phyloP scores from a whole-genome alignment of 2,888 invertebrate genomes.

The Tigriopus californicus region DNA sequence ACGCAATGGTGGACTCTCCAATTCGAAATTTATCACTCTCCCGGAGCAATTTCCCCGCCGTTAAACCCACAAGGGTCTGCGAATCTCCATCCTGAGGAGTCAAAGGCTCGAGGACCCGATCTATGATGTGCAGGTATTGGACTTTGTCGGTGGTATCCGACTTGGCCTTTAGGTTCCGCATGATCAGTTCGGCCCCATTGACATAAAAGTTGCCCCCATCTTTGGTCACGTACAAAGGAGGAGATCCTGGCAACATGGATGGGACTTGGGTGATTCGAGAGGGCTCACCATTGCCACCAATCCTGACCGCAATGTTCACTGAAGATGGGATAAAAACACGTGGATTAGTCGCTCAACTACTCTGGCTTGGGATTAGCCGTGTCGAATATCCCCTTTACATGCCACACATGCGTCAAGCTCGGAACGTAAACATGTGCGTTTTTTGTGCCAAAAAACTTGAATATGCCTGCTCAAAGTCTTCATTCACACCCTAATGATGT shows the following conservation, averaged over 20 bases:
- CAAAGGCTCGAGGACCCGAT: constrained; percentile 13
- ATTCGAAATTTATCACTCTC: not conserved
- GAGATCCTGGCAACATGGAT: constrained; percentile 62
- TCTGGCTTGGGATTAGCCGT: constrained; percentile 3
- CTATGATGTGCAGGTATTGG: constrained; percentile 16
- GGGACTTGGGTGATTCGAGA: not conserved
- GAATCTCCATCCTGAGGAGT: not conserved
- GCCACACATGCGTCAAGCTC: no score
- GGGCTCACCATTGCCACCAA: constrained; percentile 46
- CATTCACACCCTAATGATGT: not conserved
- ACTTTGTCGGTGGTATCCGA: not conserved
- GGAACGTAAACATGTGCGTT: no score
- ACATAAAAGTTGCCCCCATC: constrained; percentile 44
- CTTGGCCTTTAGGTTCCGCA: constrained; percentile 27
- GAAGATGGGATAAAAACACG: not conserved
- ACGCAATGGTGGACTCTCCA: not conserved
- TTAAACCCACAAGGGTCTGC: not conserved
- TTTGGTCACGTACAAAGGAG: constrained; percentile 62
- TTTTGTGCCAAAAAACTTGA: no score
- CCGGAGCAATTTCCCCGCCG: not conserved
- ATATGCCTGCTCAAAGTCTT: not conserved
- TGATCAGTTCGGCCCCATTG: constrained; percentile 62
- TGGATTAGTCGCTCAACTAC: constrained; percentile 16
- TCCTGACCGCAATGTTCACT: constrained; percentile 42
- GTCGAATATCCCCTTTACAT: not conserved